Evolutionary conservation across 2,888 invertebrate species (phyloP).

Genomic region (Meandrusa payeni): DNA sequence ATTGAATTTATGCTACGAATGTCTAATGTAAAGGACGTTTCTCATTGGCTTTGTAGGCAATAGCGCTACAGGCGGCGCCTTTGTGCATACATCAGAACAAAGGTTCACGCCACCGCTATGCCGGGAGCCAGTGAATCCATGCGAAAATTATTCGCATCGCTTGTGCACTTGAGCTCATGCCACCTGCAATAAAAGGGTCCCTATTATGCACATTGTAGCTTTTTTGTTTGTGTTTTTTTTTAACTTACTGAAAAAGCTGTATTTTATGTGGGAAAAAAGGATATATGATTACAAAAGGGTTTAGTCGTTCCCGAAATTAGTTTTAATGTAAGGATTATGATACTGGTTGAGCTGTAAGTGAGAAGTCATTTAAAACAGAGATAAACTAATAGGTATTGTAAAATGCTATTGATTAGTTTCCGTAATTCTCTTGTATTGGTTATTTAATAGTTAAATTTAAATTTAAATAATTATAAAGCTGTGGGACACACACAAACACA

Average conservation of each 20-base stretch:
- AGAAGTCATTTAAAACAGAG: constrained; percentile 31
- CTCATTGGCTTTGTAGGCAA: constrained; percentile 8
- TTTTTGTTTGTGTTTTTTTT: constrained; percentile 47
- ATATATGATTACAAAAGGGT: constrained; percentile 48
- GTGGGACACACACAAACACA: too few relatives aligned
- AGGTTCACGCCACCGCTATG: constrained; percentile 47
- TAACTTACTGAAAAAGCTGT: constrained; percentile 39
- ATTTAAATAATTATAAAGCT: too few relatives aligned
- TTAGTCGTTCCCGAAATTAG: constrained; percentile 44
- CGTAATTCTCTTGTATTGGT: background rate
- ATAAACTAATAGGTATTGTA: constrained; percentile 22
- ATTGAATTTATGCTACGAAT: constrained; percentile 3
- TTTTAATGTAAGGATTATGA: constrained; percentile 50
- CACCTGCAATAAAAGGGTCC: constrained; percentile 65
- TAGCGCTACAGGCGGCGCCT: constrained; percentile 49
- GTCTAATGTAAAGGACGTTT: constrained; percentile 19
- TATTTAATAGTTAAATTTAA: too few relatives aligned
- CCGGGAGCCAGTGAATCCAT: constrained; percentile 46
- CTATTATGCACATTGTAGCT: constrained; percentile 41
- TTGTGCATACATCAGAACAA: constrained; percentile 52
- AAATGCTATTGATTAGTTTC: too few relatives aligned
- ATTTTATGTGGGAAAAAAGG: constrained; percentile 43
- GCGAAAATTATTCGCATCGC: constrained; percentile 57
- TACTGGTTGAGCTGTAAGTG: constrained; percentile 39
- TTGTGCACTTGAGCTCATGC: constrained; percentile 71